A percentile compares a stretch with the other conserved stretches of the same genome.
phyloP scores from a whole-genome alignment of 1,140 invertebrate species.

The Agrilus planipennis region DNA sequence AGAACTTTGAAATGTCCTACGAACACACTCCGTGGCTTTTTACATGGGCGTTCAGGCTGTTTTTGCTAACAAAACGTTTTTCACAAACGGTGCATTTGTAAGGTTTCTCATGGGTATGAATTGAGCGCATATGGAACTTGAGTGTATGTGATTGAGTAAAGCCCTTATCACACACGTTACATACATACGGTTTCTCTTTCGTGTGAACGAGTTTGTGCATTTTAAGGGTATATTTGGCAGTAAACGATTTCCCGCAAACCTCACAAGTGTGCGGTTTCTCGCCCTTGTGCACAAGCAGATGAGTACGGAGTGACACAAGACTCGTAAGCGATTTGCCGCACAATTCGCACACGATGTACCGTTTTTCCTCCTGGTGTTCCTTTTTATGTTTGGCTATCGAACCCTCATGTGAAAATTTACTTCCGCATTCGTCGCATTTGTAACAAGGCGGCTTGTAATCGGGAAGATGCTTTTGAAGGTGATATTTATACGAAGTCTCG shows the following conservation, averaged over 20 bases:
- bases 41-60: slow-evolving; percentile 1
- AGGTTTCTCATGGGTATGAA: slow-evolving; percentile 45
- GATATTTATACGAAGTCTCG: too few species aligned
- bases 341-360: slow-evolving; percentile 25
- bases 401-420: slow-evolving; percentile 27
- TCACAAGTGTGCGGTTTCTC: slow-evolving; percentile 18
- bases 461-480: too few species aligned
- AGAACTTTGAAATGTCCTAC: too few species aligned
- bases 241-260: slow-evolving; percentile 11
- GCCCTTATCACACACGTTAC: slow-evolving; percentile 49
- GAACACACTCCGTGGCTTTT: too few species aligned
- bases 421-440: slow-evolving; percentile 26
- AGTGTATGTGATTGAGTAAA: slow-evolving; percentile 36
- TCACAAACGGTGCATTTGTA: slow-evolving; percentile 50
- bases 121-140: slow-evolving; percentile 37
- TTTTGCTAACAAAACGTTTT: slow-evolving; percentile 46
- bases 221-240: slow-evolving; percentile 16
- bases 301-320: background rate
- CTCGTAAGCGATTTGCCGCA: background rate
- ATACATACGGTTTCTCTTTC: slow-evolving; percentile 58
- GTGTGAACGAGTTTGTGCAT: slow-evolving; percentile 21
- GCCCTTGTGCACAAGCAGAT: slow-evolving; percentile 23
- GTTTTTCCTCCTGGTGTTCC: slow-evolving; percentile 28
- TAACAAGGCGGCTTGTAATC: background rate
- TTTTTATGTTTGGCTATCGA: slow-evolving; percentile 20